Evolutionary conservation across 2,797 vertebrate genomes (phyloP), one percentile per base, ranked within the genome.

Genomic region (Huso huso): DNA sequence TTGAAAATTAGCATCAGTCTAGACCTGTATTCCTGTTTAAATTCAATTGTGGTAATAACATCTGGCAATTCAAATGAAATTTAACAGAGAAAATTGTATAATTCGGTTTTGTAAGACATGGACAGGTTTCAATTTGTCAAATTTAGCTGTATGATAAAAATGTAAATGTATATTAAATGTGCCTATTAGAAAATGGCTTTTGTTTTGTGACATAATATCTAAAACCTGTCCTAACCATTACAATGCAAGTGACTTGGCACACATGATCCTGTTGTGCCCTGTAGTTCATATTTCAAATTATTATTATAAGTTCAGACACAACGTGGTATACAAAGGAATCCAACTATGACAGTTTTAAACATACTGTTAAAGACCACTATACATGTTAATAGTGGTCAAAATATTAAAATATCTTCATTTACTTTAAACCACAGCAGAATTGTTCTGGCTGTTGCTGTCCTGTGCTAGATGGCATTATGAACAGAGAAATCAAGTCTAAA

Each of bases 401-500:
- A 18, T 18, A 18, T 18, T 18, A 18, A 37, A 37, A 37, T 37
- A 37, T 37, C 37, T 37, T 37, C 37, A 37, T 37, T 37, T 37
- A 37, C 37, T 5, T 37, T 37, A 37, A 37, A 37, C 37, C 37
- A 4, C 37, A 37, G 37, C 37, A 37, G 37, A 37, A 37, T 37
- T 37, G 37, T 37, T 37, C 37, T 37, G 37, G 37, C 37, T 37
- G 37, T 37, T 37, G 37, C 37, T 37, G 37, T 37, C 37, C 58
- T 48, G 13, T 62, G 53, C 66, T 70, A 68, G 72, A 79, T 75
- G 73, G 76, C 76, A 79, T 84, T 78, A 84, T 83, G 82, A 82
- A 79, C 77, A 75, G 62, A 71, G 75, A 78, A 37, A 37, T 86
- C 77, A 79, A 70, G 72, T 74, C 79, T 69, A 72, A 76, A 75